Base-by-base conservation (phyloP, 2,888 invertebrate genomes). In the Euplagia quadripunctaria region DNA sequence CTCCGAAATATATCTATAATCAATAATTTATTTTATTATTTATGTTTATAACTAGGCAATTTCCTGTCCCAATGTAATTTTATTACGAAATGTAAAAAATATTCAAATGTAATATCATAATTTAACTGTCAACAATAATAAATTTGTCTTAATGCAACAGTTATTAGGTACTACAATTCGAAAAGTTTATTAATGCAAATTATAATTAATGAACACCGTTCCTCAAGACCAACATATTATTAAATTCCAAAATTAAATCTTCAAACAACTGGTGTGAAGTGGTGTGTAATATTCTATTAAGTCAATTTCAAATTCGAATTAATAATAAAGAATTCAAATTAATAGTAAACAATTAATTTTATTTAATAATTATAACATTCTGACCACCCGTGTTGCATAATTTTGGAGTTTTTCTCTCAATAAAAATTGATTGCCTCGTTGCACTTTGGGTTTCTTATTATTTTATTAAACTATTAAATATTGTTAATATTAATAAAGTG, bases 401-500 rank as follows among this genome's bases (percentile, higher is more conserved):
- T 46, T 46, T 46, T 46, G 43, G 9, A 46, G 43, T 46, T 46
- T 46, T 46, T 46, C 87, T 88, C 85, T 86, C 90, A 86, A 93
- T 92, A 92, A 91, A 93, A 93, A 91, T 91, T 93, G 90, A 93
- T 93, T 89, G 88, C 88, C 87, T 88, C 83, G 88, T 89, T 87
- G 89, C 86, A 82, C 79, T 83, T 80, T 77, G 78, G 82, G 83
- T 87, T 88, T 88, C 88, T 90, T 91, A 91, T 91, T 91, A 91
- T 88, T 88, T 90, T 92, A 91, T 91, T 91, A 91, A 90, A 88
- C 88, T 90, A 92, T 90, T 91, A 91, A 90, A 81, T 82, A 86
- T 86, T 87, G 85, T 90, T 90, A 91, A 92, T 89, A 89, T 89
- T 90, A 91, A 90, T 91, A 87, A 88, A 88, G 85, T 85, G 83